Evolutionary conservation across 2,113 vertebrate species (phyloP).

Genomic region (Platysternon megacephalum): DNA sequence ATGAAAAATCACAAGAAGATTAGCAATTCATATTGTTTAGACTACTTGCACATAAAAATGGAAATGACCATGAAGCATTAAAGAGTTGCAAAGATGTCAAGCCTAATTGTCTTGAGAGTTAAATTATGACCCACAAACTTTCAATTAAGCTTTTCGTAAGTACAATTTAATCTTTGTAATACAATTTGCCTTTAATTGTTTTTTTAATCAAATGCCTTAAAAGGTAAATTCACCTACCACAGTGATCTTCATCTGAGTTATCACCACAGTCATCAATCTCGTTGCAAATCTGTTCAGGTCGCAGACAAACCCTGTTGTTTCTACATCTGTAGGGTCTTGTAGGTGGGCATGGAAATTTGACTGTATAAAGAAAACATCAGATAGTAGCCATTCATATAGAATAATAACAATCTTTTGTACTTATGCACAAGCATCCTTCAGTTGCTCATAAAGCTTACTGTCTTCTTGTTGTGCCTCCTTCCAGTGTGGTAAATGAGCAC

Average conservation of each 20-base stretch:
- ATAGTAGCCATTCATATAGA: background rate
- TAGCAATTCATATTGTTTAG: background rate
- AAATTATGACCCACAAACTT: conserved; percentile 6
- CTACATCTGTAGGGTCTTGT: conserved; percentile 90
- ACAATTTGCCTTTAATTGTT: conserved; percentile 36
- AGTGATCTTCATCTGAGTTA: conserved; percentile 94
- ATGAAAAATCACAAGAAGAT: conserved; percentile 23
- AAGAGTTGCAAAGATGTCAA: background rate
- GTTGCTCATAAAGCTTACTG: background rate
- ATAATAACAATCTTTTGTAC: background rate
- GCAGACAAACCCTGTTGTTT: conserved; percentile 92
- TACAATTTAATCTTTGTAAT: conserved; percentile 48
- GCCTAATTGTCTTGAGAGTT: background rate
- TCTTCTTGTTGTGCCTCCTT: background rate
- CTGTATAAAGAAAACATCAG: conserved; percentile 75
- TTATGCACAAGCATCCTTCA: background rate
- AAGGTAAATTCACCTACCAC: conserved; percentile 80
- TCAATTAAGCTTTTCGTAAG: conserved; percentile 47
- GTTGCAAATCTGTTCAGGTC: conserved; percentile 90
- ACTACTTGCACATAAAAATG: background rate
- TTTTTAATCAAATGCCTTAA: conserved; percentile 23
- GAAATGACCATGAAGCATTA: background rate
- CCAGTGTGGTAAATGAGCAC: background rate
- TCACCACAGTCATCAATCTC: conserved; percentile 96
- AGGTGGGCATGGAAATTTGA: conserved; percentile 90